phyloP scores from a whole-genome alignment of 2,113 vertebrate species.

The Prunella himalayana region DNA sequence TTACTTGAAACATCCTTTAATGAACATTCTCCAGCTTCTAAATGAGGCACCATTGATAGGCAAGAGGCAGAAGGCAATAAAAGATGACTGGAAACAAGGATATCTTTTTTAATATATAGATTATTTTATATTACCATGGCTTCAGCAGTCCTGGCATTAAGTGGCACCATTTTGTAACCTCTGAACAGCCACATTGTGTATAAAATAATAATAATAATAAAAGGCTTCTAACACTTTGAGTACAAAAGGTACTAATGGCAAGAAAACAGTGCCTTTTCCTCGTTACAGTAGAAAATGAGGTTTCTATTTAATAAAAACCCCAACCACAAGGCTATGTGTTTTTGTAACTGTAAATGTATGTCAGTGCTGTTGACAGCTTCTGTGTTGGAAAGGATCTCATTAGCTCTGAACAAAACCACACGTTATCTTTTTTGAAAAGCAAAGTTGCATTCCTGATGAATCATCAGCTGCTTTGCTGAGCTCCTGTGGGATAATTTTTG shows the following conservation, averaged over 20 bases:
- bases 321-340: constrained; percentile 21
- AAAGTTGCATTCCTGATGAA: constrained; percentile 3
- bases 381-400: constrained; percentile 30
- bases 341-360: neutral
- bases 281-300: constrained; percentile 13
- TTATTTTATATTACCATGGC: neutral
- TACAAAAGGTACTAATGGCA: constrained; percentile 14
- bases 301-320: constrained; percentile 14
- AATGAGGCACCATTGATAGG: neutral
- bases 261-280: neutral
- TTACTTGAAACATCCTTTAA: neutral
- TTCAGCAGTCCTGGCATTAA: neutral
- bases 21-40: neutral
- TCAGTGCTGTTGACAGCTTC: constrained; percentile 41
- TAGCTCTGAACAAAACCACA: constrained; percentile 45
- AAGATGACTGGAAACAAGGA: neutral
- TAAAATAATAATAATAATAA: neutral
- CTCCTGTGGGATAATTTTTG: constrained; percentile 54
- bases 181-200: neutral
- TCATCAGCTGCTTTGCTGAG: neutral
- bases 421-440: neutral
- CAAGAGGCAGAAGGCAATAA: neutral
- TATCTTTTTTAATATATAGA: neutral
- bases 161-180: neutral
- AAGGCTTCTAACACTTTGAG: neutral